Evolutionary conservation across 2,888 invertebrate species (phyloP).

Genomic region (Stramonita haemastoma): DNA sequence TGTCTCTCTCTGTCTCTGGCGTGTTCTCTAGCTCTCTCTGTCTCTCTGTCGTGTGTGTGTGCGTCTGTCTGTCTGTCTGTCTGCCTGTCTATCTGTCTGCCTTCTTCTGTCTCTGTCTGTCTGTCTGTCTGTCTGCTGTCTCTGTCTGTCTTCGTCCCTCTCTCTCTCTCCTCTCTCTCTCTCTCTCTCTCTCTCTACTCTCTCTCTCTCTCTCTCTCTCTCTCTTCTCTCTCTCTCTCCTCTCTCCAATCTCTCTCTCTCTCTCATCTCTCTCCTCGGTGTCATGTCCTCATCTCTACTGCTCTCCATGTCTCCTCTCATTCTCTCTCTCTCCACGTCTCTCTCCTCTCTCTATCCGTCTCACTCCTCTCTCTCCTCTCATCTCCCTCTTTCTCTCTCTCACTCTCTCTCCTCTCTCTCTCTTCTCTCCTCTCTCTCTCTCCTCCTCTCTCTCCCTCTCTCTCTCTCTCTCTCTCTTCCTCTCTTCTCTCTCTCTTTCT

Average conservation of each 20-base stretch:
- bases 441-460: background rate
- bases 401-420: no score
- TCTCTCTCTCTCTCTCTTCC: background rate
- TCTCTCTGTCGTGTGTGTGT: no score
- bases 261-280: background rate
- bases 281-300: background rate
- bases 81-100: no score
- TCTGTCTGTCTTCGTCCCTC: no score
- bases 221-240: background rate
- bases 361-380: background rate
- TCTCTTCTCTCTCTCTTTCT: background rate
- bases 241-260: no score
- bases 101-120: no score
- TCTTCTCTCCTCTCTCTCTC: background rate
- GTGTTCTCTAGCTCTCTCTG: no score
- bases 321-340: background rate
- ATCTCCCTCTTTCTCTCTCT: background rate
- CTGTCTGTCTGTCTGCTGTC: no score
- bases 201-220: no score
- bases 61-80: no score
- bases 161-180: background rate
- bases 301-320: no score
- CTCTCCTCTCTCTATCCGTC: background rate
- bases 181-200: background rate
- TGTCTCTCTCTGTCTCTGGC: no score